Percentiles rank a stretch among this genome's conserved stretches.
These are phyloP conservation scores for Pseudorhiza aurosa DNA, from an alignment of 30 jellyfish, hydroid and myxozoan genomes.

Conservation along the genomic window DNA sequence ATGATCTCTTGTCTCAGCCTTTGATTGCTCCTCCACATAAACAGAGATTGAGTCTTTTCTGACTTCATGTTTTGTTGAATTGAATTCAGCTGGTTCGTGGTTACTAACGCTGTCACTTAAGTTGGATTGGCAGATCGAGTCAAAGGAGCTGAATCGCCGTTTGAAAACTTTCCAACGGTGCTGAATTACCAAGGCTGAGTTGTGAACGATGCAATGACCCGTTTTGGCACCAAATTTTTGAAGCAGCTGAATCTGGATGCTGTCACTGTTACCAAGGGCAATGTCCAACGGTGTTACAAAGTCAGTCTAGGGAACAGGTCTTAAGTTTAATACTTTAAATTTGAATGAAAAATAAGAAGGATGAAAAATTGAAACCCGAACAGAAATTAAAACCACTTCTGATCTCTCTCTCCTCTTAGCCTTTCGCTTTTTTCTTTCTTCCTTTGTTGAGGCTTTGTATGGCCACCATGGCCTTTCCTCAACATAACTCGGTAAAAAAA, in stretches of 20 bases:
- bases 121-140: constrained; percentile 15
- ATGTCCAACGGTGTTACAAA: constrained; percentile 72
- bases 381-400: background rate
- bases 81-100: constrained; percentile 8
- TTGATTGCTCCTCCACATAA: background rate
- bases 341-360: too few relatives aligned
- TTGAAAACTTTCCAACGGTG: constrained; percentile 62
- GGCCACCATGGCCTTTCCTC: too few relatives aligned
- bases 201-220: constrained; percentile 69
- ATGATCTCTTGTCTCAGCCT: background rate
- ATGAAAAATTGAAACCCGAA: too few relatives aligned
- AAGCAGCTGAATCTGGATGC: constrained; percentile 22
- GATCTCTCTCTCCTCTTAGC: too few relatives aligned
- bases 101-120: constrained; percentile 46
- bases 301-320: constrained; percentile 36
- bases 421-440: too few relatives aligned
- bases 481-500: too few relatives aligned
- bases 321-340: too few relatives aligned
- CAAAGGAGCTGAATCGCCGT: constrained; percentile 40
- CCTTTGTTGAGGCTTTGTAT: too few relatives aligned
- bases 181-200: constrained; percentile 66
- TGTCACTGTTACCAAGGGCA: constrained; percentile 75
- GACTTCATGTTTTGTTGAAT: background rate
- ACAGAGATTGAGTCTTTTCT: constrained; percentile 3
- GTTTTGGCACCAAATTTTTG: constrained; percentile 75